Conservation (phyloP, 2,113 vertebrate species). For the Corythaixoides concolor region DNA sequence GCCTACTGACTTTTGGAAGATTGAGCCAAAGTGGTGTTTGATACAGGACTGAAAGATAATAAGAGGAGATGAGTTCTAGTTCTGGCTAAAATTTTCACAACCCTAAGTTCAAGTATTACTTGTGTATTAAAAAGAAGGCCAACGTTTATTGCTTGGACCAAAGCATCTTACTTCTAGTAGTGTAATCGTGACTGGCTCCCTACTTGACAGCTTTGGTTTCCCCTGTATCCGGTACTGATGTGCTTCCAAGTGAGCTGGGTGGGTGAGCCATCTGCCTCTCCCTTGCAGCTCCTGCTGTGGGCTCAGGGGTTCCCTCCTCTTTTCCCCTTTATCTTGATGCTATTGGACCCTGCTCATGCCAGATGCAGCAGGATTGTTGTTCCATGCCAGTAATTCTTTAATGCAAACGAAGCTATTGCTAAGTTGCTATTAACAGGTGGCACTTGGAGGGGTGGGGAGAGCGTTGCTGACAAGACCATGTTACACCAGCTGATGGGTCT, state of each 20-base stretch:
- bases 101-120: neutral
- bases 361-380: neutral
- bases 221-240: too few species aligned
- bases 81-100: neutral
- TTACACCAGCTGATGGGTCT: neutral
- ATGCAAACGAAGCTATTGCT: neutral
- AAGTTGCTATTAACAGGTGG: neutral
- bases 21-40: neutral
- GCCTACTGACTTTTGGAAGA: neutral
- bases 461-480: neutral
- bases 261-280: neutral
- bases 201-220: neutral
- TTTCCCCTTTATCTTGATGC: neutral
- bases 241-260: too few species aligned
- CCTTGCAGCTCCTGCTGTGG: neutral
- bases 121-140: neutral
- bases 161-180: neutral
- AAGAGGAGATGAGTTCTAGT: neutral
- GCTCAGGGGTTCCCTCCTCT: neutral
- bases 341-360: neutral
- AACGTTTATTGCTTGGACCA: neutral
- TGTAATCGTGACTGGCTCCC: neutral
- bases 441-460: neutral
- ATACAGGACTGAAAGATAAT: neutral
- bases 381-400: neutral